Conservation (phyloP, 2,797 vertebrate genomes). For the Malacoctenus gilli region DNA sequence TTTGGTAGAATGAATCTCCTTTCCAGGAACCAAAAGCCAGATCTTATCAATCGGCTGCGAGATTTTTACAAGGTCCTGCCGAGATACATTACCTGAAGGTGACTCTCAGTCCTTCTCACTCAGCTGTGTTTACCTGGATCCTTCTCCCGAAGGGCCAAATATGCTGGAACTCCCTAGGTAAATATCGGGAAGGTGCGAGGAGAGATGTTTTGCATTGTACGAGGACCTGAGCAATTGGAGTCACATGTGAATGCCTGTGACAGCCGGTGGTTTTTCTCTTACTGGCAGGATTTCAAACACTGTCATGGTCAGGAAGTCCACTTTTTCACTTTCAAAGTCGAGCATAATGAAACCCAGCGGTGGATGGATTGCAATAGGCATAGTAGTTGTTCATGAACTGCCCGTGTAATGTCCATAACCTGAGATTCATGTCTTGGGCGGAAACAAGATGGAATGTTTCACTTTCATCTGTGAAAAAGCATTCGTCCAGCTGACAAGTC, state of each 20-base stretch:
- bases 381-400: constrained; percentile 35
- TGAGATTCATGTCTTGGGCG: constrained; percentile 43
- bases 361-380: constrained; percentile 33
- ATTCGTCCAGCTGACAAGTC: constrained; percentile 29
- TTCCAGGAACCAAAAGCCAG: constrained; percentile 15
- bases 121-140: constrained; percentile 47
- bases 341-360: constrained; percentile 51
- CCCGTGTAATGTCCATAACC: constrained; percentile 32
- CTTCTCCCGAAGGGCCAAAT: constrained; percentile 42
- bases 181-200: constrained; percentile 55
- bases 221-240: constrained; percentile 29
- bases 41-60: constrained; percentile 34
- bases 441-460: constrained; percentile 43
- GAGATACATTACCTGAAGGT: constrained; percentile 46
- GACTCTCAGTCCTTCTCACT: neutral
- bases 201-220: constrained; percentile 47
- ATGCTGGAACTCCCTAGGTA: constrained; percentile 66
- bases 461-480: constrained; percentile 68
- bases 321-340: constrained; percentile 48
- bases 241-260: constrained; percentile 38
- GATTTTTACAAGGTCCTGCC: constrained; percentile 18
- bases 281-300: constrained; percentile 41
- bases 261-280: constrained; percentile 35
- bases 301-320: constrained; percentile 20
- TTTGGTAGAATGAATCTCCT: constrained; percentile 44